Percentiles rank a stretch among this genome's conserved stretches.
Conservation (phyloP, 2,888 invertebrate genomes). For the Hymenopus coronatus region DNA sequence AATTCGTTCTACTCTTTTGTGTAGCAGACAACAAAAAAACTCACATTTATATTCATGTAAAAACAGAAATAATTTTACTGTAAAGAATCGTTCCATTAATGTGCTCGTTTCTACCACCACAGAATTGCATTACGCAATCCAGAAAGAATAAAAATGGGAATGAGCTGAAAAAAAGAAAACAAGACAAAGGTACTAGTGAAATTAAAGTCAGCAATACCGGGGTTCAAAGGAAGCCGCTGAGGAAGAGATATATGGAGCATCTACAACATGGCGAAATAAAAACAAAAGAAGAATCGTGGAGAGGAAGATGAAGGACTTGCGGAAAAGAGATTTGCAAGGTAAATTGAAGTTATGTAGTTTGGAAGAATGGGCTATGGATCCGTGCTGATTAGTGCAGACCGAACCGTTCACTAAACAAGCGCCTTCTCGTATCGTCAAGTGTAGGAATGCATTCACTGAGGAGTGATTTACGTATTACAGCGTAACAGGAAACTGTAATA, state of each 20-base stretch:
- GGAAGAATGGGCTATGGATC: background rate
- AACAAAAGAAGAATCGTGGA: background rate
- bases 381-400: background rate
- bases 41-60: background rate
- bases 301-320: background rate
- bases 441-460: background rate
- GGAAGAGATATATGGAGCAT: background rate
- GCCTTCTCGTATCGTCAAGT: background rate
- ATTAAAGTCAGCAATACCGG: background rate
- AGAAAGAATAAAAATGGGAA: background rate
- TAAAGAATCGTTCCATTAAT: background rate
- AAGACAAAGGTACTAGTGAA: background rate
- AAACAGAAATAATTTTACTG: background rate
- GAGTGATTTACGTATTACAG: background rate
- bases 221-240: background rate
- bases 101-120: background rate
- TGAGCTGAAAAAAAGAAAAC: background rate
- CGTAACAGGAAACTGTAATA: too few species aligned
- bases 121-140: background rate
- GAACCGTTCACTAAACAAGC: background rate
- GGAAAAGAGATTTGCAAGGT: background rate
- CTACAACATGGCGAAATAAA: background rate
- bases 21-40: background rate
- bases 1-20: background rate
- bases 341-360: background rate